Conservation (phyloP, 2,888 invertebrate species). For the Pollenia angustigena region DNA sequence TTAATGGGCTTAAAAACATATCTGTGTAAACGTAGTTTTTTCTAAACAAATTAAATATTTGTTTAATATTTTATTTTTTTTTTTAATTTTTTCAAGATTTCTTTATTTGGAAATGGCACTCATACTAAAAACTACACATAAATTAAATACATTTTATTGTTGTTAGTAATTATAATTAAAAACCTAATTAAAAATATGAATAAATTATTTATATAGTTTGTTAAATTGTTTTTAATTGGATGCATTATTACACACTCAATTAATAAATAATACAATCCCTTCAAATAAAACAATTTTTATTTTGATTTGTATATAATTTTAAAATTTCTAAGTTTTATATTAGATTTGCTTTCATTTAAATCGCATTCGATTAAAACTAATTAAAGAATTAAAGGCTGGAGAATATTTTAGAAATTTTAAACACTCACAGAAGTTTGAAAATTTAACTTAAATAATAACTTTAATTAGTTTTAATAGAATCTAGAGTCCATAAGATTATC, state of each 20-base stretch:
- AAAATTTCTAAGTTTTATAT: neutral
- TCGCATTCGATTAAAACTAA: slow-evolving; percentile 39
- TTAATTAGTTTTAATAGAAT: slow-evolving; percentile 44
- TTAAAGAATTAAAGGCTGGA: slow-evolving; percentile 54
- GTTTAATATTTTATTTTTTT: neutral
- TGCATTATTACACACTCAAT: slow-evolving; percentile 35
- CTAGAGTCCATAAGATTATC: neutral
- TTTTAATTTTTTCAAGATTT: neutral
- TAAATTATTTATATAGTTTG: slow-evolving; percentile 3
- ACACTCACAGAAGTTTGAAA: slow-evolving; percentile 15
- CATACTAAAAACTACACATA: slow-evolving; percentile 59
- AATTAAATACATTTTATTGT: slow-evolving; percentile 25
- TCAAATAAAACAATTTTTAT: slow-evolving; percentile 65
- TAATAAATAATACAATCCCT: slow-evolving; percentile 58
- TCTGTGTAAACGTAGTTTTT: slow-evolving; percentile 1
- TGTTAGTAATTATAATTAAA: slow-evolving; percentile 29
- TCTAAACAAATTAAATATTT: slow-evolving; percentile 15
- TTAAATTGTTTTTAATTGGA: slow-evolving; percentile 3
- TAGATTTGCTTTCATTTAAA: neutral
- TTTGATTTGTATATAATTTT: neutral
- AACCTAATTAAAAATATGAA: neutral
- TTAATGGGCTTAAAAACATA: slow-evolving; percentile 28
- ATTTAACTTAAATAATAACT: neutral
- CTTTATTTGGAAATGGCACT: slow-evolving; percentile 68
- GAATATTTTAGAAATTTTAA: neutral